These are phyloP conservation scores for Actinemys pallida DNA, from an alignment of 2,113 vertebrate species.

Conservation along the genomic window DNA sequence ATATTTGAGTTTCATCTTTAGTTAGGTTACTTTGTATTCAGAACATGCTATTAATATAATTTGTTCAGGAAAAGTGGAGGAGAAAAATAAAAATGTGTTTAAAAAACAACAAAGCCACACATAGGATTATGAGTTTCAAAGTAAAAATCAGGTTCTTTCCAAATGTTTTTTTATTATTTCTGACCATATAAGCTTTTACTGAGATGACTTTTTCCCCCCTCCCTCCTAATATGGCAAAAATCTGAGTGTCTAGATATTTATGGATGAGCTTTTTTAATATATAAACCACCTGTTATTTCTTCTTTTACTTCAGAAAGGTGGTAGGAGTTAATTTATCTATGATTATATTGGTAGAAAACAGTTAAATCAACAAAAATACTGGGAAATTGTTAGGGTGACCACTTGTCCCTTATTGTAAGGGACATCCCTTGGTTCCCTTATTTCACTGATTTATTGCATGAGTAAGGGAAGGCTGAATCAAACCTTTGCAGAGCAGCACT, in stretches of 20 bases:
- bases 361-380: too few species aligned
- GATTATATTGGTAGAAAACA: too few species aligned
- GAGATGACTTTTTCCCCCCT: background rate
- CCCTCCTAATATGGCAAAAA: background rate
- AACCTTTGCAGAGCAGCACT: conserved; percentile 1
- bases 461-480: conserved; percentile 10
- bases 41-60: too few species aligned
- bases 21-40: background rate
- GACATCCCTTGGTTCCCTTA: background rate
- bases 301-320: background rate
- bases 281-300: background rate
- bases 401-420: background rate
- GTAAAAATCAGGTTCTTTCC: background rate
- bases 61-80: background rate
- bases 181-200: background rate
- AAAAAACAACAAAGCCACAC: background rate
- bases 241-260: background rate
- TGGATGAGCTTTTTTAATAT: background rate
- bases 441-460: background rate
- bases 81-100: background rate
- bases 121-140: background rate
- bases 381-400: background rate
- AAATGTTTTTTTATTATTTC: background rate
- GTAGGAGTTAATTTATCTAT: too few species aligned
- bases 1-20: background rate